phyloP scores from a whole-genome alignment of 2,797 vertebrate genomes.

The Hypotaenidia philippensis region DNA sequence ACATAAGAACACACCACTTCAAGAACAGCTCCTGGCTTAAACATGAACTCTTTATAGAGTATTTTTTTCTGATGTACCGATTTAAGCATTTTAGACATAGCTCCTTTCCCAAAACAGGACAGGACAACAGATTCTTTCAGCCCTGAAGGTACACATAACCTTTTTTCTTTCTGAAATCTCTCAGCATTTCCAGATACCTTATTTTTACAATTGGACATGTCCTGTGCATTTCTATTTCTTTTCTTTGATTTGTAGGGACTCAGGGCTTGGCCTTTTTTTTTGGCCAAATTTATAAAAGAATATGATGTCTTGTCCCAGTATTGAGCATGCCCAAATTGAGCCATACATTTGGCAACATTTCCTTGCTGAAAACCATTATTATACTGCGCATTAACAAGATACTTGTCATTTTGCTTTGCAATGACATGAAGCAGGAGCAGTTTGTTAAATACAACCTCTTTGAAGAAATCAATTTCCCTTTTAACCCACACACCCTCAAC shows the following conservation, averaged over 20 bases:
- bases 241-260: neutral
- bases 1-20: conserved; percentile 82
- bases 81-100: neutral
- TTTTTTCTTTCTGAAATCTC: neutral
- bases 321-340: conserved; percentile 81
- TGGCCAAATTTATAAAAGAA: neutral
- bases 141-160: neutral
- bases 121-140: neutral
- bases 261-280: neutral
- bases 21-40: conserved; percentile 85
- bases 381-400: conserved; percentile 81
- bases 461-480: conserved; percentile 83
- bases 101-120: neutral
- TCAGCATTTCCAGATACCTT: neutral
- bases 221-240: neutral
- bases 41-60: conserved; percentile 76
- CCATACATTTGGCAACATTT: conserved; percentile 80
- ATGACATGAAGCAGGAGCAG: conserved; percentile 80
- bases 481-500: conserved; percentile 85
- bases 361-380: conserved; percentile 53
- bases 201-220: neutral
- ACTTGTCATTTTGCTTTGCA: conserved; percentile 77
- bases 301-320: conserved; percentile 72
- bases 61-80: neutral
- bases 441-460: conserved; percentile 80